phyloP scores from a whole-genome alignment of 2,113 vertebrate genomes.

The Periophthalmus modestus region DNA sequence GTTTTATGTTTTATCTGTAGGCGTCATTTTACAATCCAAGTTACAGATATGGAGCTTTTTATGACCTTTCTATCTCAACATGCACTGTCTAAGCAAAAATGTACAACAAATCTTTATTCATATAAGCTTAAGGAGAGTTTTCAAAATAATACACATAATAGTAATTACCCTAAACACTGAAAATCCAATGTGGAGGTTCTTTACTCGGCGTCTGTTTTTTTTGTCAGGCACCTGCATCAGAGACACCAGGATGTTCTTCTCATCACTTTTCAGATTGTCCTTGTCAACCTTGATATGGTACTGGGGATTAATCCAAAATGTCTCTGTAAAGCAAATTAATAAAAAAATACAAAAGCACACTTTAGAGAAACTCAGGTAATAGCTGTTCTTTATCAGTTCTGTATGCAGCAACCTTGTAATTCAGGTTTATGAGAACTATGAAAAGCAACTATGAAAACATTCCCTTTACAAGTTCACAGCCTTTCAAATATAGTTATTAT shows the following conservation, averaged over 20 bases:
- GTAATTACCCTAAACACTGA: slow-evolving; percentile 62
- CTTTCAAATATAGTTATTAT: not conserved
- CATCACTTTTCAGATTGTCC: rapidly evolving
- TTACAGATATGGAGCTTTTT: not conserved
- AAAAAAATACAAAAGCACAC: not conserved
- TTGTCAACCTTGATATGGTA: slow-evolving; percentile 49
- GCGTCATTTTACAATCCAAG: not conserved
- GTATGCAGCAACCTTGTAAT: not conserved
- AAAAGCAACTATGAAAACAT: not conserved
- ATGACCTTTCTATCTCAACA: not conserved
- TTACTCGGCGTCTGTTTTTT: slow-evolving; percentile 53
- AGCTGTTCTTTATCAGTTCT: not conserved
- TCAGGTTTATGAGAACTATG: not conserved
- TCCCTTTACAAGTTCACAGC: not conserved
- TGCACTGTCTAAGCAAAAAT: not conserved
- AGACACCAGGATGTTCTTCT: slow-evolving; percentile 66
- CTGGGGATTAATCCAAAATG: slow-evolving; percentile 73
- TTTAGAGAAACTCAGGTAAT: too few relatives aligned
- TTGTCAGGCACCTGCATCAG: slow-evolving; percentile 75
- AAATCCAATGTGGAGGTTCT: slow-evolving; percentile 67
- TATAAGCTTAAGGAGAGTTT: not conserved
- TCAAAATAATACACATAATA: not conserved
- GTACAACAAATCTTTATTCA: not conserved
- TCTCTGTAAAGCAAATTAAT: slow-evolving; percentile 24
- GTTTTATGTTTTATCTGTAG: not conserved